These are phyloP conservation scores for Platycheirus albimanus DNA, from an alignment of 2,888 invertebrate genomes.

Conservation along the genomic window DNA sequence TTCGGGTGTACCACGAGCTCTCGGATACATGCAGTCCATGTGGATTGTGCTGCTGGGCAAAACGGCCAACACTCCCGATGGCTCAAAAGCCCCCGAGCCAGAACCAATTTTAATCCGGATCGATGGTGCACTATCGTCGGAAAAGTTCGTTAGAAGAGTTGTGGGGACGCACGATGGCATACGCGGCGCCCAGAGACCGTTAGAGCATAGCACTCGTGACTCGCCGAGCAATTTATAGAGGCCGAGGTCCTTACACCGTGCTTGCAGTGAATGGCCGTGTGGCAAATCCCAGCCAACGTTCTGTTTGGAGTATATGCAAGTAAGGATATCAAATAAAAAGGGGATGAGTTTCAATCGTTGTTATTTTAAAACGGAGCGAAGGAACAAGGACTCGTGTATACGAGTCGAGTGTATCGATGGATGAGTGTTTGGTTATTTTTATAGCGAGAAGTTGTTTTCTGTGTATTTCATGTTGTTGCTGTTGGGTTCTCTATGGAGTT, in stretches of 20 bases:
- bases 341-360: slow-evolving; percentile 37
- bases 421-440: slow-evolving; percentile 28
- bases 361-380: slow-evolving; percentile 16
- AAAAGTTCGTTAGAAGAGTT: slow-evolving; percentile 92
- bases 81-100: slow-evolving; percentile 91
- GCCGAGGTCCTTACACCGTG: slow-evolving; percentile 91
- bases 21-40: slow-evolving; percentile 91
- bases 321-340: slow-evolving; percentile 35
- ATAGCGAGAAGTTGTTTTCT: slow-evolving; percentile 4
- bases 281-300: slow-evolving; percentile 87
- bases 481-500: slow-evolving; percentile 20
- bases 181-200: slow-evolving; percentile 90
- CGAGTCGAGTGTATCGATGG: slow-evolving; percentile 7
- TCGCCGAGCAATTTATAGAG: slow-evolving; percentile 93
- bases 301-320: slow-evolving; percentile 79
- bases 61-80: slow-evolving; percentile 90
- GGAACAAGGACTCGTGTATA: slow-evolving; percentile 6
- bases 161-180: slow-evolving; percentile 94
- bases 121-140: slow-evolving; percentile 92
- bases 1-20: slow-evolving; percentile 90
- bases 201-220: slow-evolving; percentile 89
- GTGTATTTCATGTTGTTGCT: slow-evolving; percentile 18
- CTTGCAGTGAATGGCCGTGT: slow-evolving; percentile 89
- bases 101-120: slow-evolving; percentile 89
- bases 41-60: slow-evolving; percentile 90